Percentiles rank a stretch among this genome's conserved stretches.
These are phyloP conservation scores for Temnothorax nylanderi DNA, from an alignment of 1,140 invertebrate species.

Conservation along the genomic window DNA sequence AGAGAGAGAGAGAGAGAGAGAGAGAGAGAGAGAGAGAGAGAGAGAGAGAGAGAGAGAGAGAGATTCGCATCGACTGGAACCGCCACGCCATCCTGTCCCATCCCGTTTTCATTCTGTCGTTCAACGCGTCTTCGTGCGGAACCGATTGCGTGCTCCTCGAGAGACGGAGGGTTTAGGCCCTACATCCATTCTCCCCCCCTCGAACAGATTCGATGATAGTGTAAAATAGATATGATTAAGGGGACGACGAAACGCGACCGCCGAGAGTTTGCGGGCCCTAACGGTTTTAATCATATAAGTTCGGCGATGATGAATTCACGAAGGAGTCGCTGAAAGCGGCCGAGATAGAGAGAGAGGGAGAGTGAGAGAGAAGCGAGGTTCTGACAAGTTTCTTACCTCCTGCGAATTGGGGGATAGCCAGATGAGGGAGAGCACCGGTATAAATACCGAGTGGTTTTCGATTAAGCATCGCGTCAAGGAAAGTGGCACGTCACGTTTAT, in stretches of 20 bases:
- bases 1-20: neutral
- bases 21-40: neutral
- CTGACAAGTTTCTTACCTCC: neutral
- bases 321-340: neutral
- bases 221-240: slow-evolving; percentile 54
- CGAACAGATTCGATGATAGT: slow-evolving; percentile 49
- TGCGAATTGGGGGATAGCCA: neutral
- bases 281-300: slow-evolving; percentile 39
- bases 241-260: slow-evolving; percentile 20
- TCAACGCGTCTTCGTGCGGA: slow-evolving; percentile 38
- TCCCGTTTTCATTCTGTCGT: slow-evolving; percentile 23
- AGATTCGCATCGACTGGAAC: slow-evolving; percentile 55
- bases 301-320: slow-evolving; percentile 41
- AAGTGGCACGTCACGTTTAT: neutral
- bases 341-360: neutral
- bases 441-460: slow-evolving; percentile 3
- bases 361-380: neutral
- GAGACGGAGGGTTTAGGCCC: slow-evolving; percentile 29
- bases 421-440: neutral
- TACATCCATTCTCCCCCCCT: slow-evolving; percentile 6
- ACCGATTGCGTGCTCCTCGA: slow-evolving; percentile 33
- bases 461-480: neutral
- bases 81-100: neutral
- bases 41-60: neutral
- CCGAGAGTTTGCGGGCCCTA: slow-evolving; percentile 24